These are phyloP conservation scores for Linyphia triangularis DNA, from an alignment of 2,888 invertebrate species.

Conservation along the genomic window DNA sequence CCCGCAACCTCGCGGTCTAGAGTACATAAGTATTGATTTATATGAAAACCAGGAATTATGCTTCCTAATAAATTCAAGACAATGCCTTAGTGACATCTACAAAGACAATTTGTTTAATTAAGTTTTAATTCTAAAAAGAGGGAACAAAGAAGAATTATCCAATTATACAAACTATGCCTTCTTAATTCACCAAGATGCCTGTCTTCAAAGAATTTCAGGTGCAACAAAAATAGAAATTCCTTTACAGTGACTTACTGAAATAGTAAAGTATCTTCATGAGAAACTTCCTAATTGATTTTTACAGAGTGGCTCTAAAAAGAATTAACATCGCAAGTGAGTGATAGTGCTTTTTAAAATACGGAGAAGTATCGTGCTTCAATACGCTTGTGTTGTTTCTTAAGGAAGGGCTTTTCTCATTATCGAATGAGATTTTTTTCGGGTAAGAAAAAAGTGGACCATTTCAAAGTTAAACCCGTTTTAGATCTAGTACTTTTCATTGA, in stretches of 20 bases:
- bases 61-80: neutral
- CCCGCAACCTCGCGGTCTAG: neutral
- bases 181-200: neutral
- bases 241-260: slow-evolving; percentile 24
- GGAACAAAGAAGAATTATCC: neutral
- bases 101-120: neutral
- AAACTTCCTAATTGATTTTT: slow-evolving; percentile 15
- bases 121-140: neutral
- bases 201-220: slow-evolving; percentile 3
- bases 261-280: neutral
- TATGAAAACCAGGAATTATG: neutral
- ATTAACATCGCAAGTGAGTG: neutral
- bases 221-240: neutral
- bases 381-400: slow-evolving; percentile 3
- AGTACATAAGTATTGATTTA: neutral
- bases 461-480: neutral
- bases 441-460: neutral
- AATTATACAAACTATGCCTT: slow-evolving; percentile 3
- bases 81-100: neutral
- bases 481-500: too few relatives aligned
- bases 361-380: slow-evolving; percentile 14
- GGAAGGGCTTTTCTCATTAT: neutral
- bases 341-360: neutral
- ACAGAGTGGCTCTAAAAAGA: neutral
- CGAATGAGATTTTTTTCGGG: neutral